A percentile compares a stretch with the other conserved stretches of the same genome.
These are phyloP conservation scores for Liposcelis brunnea DNA, from an alignment of 2,888 invertebrate species.

Conservation along the genomic window DNA sequence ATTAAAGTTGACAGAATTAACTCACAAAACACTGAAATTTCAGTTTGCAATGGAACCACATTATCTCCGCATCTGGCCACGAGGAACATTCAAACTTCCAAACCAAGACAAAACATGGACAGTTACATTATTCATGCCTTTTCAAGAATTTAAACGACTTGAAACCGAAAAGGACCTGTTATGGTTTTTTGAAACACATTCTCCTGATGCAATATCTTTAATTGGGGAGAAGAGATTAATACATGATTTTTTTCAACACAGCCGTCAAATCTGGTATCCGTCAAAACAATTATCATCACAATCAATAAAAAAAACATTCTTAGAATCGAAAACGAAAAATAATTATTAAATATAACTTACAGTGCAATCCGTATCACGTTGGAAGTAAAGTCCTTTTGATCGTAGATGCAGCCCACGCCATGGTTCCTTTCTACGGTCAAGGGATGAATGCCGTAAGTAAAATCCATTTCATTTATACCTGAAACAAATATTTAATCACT, in stretches of 20 bases:
- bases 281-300: conserved; percentile 49
- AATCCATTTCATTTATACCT: too few relatives aligned
- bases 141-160: conserved; percentile 51
- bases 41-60: conserved; percentile 74
- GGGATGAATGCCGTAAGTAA: conserved; percentile 79
- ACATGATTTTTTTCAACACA: conserved; percentile 53
- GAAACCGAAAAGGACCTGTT: conserved; percentile 43
- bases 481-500: too few relatives aligned
- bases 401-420: conserved; percentile 96
- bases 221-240: conserved; percentile 61
- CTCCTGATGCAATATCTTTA: conserved; percentile 67
- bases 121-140: conserved; percentile 92
- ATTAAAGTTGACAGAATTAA: too few relatives aligned
- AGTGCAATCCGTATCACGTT: conserved; percentile 78
- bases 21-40: conserved; percentile 14
- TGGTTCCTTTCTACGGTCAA: conserved; percentile 98
- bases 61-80: conserved; percentile 93
- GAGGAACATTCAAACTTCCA: conserved; percentile 83
- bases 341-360: too few relatives aligned
- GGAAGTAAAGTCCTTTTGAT: conserved; percentile 62
- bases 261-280: conserved; percentile 66
- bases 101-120: conserved; percentile 88
- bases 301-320: background rate
- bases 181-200: conserved; percentile 60
- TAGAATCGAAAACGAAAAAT: too few relatives aligned